Base-by-base conservation (phyloP, 2,113 vertebrate species). In the Nerophis ophidion region DNA sequence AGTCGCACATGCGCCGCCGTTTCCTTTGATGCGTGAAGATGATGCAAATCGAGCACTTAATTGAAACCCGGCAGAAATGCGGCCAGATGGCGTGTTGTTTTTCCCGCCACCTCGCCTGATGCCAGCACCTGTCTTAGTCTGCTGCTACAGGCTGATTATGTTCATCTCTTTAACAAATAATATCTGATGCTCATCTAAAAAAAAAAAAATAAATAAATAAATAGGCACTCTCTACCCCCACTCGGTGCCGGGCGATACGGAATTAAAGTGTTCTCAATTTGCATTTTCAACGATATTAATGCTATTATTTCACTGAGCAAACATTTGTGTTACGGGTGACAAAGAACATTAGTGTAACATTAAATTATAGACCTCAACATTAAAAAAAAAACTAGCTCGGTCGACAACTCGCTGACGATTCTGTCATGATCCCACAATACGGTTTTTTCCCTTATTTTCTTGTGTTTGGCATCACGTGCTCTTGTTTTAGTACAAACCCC, bases 1-100 rank as follows among this genome's bases (percentile, higher is more conserved):
- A 75, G 70, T 66, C 3, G 46, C n/a, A 36, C 68, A 48, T 61
- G 60, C 48, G 35, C 58, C 17, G 74, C 67, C 36, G n/a, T 68
- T 76, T 67, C 48, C 68, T 81, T 71, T 81, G 85, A 87, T 81
- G 83, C 72, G 26, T 77, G 71, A 78, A 72, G 75, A 80, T 48
- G 53, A 70, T 85, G 84, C 81, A 81, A 83, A 82, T 84, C 60
- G 65, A 74, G 71, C 13, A 46, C 46, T 71, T 87, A 84, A 84
- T 80, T 84, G 74, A 84, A 87, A 82, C 71, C 69, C 72, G 65
- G 75, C 74, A 81, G 75, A 80, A 74, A 71, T 67, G 53, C 46
- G 76, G 64, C 81, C 86, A 86, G 81, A 84, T 87, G 84, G 84
- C 60, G 53, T 47, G 78, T 72, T 83, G 81, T 72, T 81, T 81